Evolutionary conservation across 2,113 vertebrate species (phyloP).

Genomic region (Hyperopisus bebe): DNA sequence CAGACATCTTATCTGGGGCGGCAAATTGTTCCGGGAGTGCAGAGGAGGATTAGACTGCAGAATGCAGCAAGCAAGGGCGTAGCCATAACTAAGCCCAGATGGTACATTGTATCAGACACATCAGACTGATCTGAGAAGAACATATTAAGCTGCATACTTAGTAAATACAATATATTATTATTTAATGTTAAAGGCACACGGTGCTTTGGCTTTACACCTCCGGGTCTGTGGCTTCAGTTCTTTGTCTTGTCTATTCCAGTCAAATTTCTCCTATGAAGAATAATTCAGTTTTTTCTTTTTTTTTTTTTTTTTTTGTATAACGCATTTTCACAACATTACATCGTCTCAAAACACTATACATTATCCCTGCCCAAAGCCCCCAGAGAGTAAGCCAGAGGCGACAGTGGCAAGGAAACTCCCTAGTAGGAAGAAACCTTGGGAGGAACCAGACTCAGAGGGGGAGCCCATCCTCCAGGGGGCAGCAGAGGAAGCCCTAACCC

Average conservation of each 20-base stretch:
- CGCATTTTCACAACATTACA: background rate
- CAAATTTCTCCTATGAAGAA: background rate
- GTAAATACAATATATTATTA: background rate
- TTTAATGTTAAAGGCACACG: background rate
- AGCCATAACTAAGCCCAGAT: background rate
- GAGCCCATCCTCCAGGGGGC: background rate
- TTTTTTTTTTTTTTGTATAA: background rate
- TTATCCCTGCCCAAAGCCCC: background rate
- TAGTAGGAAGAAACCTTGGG: background rate
- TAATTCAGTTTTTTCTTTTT: background rate
- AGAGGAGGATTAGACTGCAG: background rate
- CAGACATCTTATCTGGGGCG: constrained; percentile 9
- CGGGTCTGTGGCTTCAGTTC: background rate
- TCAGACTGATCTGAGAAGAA: background rate
- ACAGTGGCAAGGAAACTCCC: background rate
- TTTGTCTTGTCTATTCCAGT: background rate
- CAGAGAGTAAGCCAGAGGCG: background rate
- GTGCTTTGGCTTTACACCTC: background rate
- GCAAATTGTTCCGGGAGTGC: background rate
- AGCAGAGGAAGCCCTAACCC: no score
- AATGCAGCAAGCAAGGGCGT: background rate
- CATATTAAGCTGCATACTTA: background rate
- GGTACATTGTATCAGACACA: background rate
- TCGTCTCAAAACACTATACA: background rate
- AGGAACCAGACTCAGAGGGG: background rate